Percentiles rank a stretch among this genome's conserved stretches.
phyloP scores from a whole-genome alignment of 2,797 vertebrate species.

The Bovichtus diacanthus region DNA sequence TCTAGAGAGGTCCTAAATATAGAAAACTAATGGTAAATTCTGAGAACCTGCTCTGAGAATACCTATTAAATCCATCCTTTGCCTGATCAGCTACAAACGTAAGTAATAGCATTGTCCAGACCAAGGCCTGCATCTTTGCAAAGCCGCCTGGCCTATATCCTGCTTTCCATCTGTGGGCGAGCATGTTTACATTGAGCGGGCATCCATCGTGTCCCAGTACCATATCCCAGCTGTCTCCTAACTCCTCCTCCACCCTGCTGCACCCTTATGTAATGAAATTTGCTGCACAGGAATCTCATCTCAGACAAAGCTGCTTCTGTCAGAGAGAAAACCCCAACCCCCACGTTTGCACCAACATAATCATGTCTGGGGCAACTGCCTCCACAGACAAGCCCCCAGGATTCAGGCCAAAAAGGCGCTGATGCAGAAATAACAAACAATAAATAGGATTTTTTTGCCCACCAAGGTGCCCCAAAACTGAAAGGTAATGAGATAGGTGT shows the following conservation, averaged over 20 bases:
- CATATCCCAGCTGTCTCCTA: slow-evolving; percentile 74
- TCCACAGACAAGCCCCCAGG: slow-evolving; percentile 44
- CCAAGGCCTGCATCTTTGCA: background rate
- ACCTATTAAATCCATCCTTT: background rate
- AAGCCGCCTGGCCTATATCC: slow-evolving; percentile 1
- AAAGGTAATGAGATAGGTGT: background rate
- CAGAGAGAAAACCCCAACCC: slow-evolving; percentile 60
- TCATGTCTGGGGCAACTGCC: slow-evolving; percentile 51
- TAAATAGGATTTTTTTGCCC: slow-evolving; percentile 1
- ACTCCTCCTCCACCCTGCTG: slow-evolving; percentile 66
- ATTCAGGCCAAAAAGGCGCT: slow-evolving; percentile 59
- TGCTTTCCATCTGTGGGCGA: slow-evolving; percentile 24
- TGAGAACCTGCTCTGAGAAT: slow-evolving; percentile 3
- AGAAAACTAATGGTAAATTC: background rate
- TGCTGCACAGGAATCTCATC: slow-evolving; percentile 82
- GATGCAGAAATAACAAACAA: background rate
- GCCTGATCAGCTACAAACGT: background rate
- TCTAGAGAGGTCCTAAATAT: background rate
- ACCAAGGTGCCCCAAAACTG: slow-evolving; percentile 15
- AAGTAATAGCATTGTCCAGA: background rate
- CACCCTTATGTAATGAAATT: slow-evolving; percentile 81
- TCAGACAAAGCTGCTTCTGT: slow-evolving; percentile 86
- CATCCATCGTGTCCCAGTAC: slow-evolving; percentile 70
- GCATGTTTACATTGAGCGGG: slow-evolving; percentile 61
- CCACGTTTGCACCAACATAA: slow-evolving; percentile 54